Base-by-base conservation (phyloP, 2,888 invertebrate species). In the Euclidia mi region DNA sequence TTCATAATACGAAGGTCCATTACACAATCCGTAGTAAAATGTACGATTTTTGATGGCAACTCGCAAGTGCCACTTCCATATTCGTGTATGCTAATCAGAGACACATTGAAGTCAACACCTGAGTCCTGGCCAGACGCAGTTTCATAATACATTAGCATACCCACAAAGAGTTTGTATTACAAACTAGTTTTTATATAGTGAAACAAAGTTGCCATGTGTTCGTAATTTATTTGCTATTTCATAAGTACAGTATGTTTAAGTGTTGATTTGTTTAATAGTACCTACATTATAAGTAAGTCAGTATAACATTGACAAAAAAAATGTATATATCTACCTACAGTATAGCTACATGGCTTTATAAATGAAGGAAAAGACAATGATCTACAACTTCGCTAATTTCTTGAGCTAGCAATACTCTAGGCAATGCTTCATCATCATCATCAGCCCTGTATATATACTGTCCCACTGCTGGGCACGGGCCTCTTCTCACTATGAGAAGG, bases 131-230 rank as follows among this genome's bases (percentile, higher is more conserved):
- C 31, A 61, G 59, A 41, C 63, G 60, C 32, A 47, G 58, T 74
- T 76, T 76, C 71, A 56, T 67, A 76, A 75, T 41, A 29, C 41
- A 61, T 70, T 74, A 73, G 52, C 68, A 65, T 62, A 62, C 46
- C 53, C 44, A 62, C 65, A 57, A 52, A 59, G 57, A 53, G 48
- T 57, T 43, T 43, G 43, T 50, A 35, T 51, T 31, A 38, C 44
- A 60, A 57, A 63, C 61, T 37, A 28, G 42, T 49, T 53, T n/a
- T 48, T 60, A 34, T 34, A 34, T 57, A 41, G 29, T 44, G 34
- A 43, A 32, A 65, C 3, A 34, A 11, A 12, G 18, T n/a, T 7
- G 2, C 3, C 15, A 15, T 11, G 6, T 14, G 35, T 12, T 9
- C 48, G 42, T 34, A 17, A 18, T 44, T 18, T 17, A 42, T 43